Base-by-base conservation (phyloP, 2,113 vertebrate species). In the Speoplatyrhinus poulsoni region DNA sequence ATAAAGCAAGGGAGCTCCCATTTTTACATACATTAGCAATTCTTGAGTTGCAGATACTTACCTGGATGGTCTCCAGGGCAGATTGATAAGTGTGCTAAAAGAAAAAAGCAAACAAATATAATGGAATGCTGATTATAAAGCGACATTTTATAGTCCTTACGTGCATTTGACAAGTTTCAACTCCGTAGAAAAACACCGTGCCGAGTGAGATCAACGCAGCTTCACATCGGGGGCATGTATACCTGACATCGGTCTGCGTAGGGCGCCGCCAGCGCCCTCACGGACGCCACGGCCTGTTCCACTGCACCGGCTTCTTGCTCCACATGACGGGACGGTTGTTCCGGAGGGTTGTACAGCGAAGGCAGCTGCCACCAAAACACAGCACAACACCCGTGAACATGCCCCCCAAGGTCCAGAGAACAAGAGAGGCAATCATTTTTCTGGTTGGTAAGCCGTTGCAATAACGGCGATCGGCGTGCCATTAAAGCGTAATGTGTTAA, bases 241-340 rank as follows among this genome's bases (percentile, higher is more conserved):
- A 98, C 97, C 94, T 95, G 95, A 86, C 92, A 94, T 93, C 90
- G 93, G 77, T 59, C 72, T 3, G 92, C 90, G 54, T 95, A 96
- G 0, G 96, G 96, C 67, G 94, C 83, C 0, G 90, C 86, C 65
- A 90, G 79, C 4, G 87, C 91, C 80, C 96, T 94, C 50, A 97
- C 73, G 2, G 56, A 86, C 0, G 94, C 89, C 19, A 97, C 86
- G 6, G 83, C 88, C 82, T 96, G 88, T 84, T 98, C 95, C 88
- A 98, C 11, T 0, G 82, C 89, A 0, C 90, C 93, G 41, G 82
- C 90, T 72, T 92, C 83, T 0, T 88, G 84, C 76, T 95, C 93
- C 85, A 82, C 89, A 61, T 83, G 88, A n/a, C 72, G 93, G 63
- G 81, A 81, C 62, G 89, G 89, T 11, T 66, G 73, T 9, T 87